Base-by-base conservation (phyloP, 2,888 invertebrate species). In the Coleophora deauratella region DNA sequence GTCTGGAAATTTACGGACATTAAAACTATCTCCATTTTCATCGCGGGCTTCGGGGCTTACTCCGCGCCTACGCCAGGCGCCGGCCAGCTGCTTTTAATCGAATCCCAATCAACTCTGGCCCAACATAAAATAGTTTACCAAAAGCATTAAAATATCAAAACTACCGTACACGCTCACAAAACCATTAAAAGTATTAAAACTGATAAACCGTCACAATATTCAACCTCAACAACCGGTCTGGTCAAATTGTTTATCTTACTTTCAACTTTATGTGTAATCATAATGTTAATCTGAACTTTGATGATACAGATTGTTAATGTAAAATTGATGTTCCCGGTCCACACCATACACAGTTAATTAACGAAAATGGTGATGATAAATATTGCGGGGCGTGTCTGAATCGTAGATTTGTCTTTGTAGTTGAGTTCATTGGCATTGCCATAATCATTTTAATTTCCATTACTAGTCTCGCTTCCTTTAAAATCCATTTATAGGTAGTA, bases 21-120 rank as follows among this genome's bases (percentile, higher is more conserved):
- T 80, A 81, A 79, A 82, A 82, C 82, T 82, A 82, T 79, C 74
- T 81, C 72, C 66, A 72, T 74, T 21, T 80, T 71, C 73, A 77
- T 74, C 73, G 68, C 51, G 57, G 64, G 66, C 67, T 71, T 59
- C 64, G 69, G 68, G 69, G 71, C 63, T 72, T 66, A 62, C 64
- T 60, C 62, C 57, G 46, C 60, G 66, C 59, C 58, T 67, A 59
- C 62, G 53, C 59, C 51, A 62, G 50, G 21, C 21, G 6, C 21
- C 21, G 60, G 59, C 63, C 78, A 79, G 76, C 76, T 78, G 78
- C 61, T 61, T 73, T 70, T 77, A 81, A 80, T 81, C 76, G 78
- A 76, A 74, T 78, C 71, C 78, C 76, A 77, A 81, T 82, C 79
- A 76, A 78, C 72, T 73, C 54, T 43, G 64, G 61, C 63, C 67